Base-by-base conservation (phyloP, 2,797 vertebrate genomes). In the Arctocebus calabarensis region DNA sequence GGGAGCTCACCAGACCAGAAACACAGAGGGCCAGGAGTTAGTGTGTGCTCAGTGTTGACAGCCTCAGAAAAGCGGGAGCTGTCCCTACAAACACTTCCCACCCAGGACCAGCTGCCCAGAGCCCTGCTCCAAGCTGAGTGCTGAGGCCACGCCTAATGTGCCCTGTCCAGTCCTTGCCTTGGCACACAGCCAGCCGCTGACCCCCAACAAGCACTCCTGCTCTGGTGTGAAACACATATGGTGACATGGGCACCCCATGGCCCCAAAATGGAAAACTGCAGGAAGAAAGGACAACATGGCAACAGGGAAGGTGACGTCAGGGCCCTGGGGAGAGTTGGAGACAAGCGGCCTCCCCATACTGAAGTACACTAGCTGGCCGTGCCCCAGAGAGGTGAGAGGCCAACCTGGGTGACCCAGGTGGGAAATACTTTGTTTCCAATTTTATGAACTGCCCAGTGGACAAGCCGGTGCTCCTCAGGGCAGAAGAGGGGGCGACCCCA, bases 231-330 rank as follows among this genome's bases (percentile, higher is more conserved):
- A 37, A n/a, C 75, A 32, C 1, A 4, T 20, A 9, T 57, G 37
- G 52, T 25, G n/a, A 34, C 14, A 0, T 23, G 0, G 32, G 25
- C 74, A 62, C 23, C 85, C 8, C 11, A 7, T 11, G 25, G 45
- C 84, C 77, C 43, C 70, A 7, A 32, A 6, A 25, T n/a, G 52
- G 22, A 57, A 71, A 57, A 4, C 1, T 0, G 37, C 94, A 19
- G 70, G 34, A 96, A 74, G 97, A 93, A 91, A 94, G 17, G 13
- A 19, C 45, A 52, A 88, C 81, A 68, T 1, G 10, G 62, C 7
- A 23, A n/a, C 32, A 12, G 27, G 29, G 40, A 61, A 61, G 0
- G 17, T 11, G 0, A 37, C 2, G 14, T 0, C 0, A 23, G 52
- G 32, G 22, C 57, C 10, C 1, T 6, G 32, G 3, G 3, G 40